Evolutionary conservation across 2,113 vertebrate genomes (phyloP), one percentile per base, ranked within the genome.

Genomic region (Heloderma charlesbogerti): DNA sequence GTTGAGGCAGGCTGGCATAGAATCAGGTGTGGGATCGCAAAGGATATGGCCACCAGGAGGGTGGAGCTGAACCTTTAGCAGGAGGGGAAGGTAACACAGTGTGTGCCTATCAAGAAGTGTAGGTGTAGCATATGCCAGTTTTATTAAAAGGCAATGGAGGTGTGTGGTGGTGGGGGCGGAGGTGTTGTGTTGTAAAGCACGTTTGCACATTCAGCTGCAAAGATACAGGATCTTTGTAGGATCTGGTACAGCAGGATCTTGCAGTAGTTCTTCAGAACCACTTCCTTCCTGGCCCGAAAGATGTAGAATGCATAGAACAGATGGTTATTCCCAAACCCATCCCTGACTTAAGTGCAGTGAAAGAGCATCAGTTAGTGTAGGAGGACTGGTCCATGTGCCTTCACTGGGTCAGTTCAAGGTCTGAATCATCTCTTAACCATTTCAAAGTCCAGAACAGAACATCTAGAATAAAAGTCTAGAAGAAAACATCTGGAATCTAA

Each of bases 331-430:
- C 10, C 43, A 37, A 37, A 88, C 20, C 43, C 40, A 69, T 69
- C 66, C 16, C 13, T n/a, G 37, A 71, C 5, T 31, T 82, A 79
- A 4, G 22, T 79, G 10, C 75, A 67, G 34, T 80, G 60, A 45
- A 88, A 79, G 22, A n/a, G 13, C 43, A 67, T 67, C 8, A 18
- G 34, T 88, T 54, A 72, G 15, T 43, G 34, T 25, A 54, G 48
- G 43, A 72, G 25, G 27, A 31, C 60, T 43, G 6, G 31, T 67
- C 1, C 0, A 13, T 40, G 3, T 69, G 69, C 78, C 40, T 34
- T 89, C 48, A 9, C 0, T 0, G 16, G 0, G 34, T 92, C 43
- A 40, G 27, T 40, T 0, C 0, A 83, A 48, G 13, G 13, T 63
- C 72, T 88, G 78, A 94, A 87, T 89, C 74, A 5, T 54, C 37